A percentile compares a stretch with the other conserved stretches of the same genome.
Evolutionary conservation across 2,797 vertebrate species (phyloP).

Genomic region (Harpagifer antarcticus): DNA sequence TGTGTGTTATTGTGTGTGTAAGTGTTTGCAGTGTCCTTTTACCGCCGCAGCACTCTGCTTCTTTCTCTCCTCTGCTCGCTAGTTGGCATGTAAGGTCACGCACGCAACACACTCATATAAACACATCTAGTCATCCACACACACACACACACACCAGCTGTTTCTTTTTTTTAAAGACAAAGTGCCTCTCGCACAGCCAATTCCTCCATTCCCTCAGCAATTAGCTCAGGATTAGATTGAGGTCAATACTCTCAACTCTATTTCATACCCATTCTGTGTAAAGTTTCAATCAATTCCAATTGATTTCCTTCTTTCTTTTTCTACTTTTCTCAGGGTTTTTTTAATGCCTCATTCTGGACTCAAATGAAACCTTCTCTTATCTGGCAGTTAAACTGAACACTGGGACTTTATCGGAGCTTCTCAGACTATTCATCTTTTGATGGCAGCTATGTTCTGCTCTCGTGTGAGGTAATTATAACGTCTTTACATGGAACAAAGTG

Average conservation of each 20-base stretch:
- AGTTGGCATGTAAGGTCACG: slow-evolving; percentile 61
- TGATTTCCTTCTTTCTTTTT: slow-evolving; percentile 35
- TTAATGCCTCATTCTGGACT: slow-evolving; percentile 56
- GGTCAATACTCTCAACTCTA: slow-evolving; percentile 56
- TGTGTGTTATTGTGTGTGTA: slow-evolving; percentile 13
- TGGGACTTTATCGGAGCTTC: slow-evolving; percentile 27
- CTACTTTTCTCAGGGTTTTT: not conserved
- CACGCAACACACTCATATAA: slow-evolving; percentile 35
- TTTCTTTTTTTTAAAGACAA: slow-evolving; percentile 48
- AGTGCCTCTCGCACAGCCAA: slow-evolving; percentile 16
- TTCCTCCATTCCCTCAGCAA: slow-evolving; percentile 62
- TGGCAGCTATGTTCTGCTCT: slow-evolving; percentile 52
- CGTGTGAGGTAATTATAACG: slow-evolving; percentile 56
- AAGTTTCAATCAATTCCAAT: slow-evolving; percentile 56
- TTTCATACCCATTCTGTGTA: slow-evolving; percentile 47
- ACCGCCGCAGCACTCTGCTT: slow-evolving; percentile 42
- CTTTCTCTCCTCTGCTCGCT: slow-evolving; percentile 36
- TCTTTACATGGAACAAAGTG: slow-evolving; percentile 37
- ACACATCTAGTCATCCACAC: slow-evolving; percentile 25
- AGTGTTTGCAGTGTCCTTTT: slow-evolving; percentile 35
- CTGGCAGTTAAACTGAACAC: slow-evolving; percentile 41
- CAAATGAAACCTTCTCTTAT: slow-evolving; percentile 54
- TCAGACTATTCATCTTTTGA: slow-evolving; percentile 52
- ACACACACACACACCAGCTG: slow-evolving; percentile 50
- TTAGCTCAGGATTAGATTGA: slow-evolving; percentile 72